phyloP scores from a whole-genome alignment of 2,113 vertebrate genomes.

The Grammomys dolichurus region DNA sequence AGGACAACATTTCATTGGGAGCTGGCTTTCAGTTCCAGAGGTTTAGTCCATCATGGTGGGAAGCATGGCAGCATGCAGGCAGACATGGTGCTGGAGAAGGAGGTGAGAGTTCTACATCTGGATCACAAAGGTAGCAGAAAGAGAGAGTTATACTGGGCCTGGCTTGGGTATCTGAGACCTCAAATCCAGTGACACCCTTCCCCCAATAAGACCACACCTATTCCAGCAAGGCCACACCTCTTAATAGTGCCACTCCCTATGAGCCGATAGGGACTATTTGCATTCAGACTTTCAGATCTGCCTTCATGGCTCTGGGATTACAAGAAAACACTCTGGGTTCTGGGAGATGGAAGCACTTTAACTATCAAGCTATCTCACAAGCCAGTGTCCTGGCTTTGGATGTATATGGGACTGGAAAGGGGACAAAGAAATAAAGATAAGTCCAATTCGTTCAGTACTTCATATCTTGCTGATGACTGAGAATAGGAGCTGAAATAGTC shows the following conservation, averaged over 20 bases:
- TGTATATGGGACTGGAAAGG: not conserved
- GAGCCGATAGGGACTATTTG: not conserved
- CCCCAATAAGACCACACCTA: not conserved
- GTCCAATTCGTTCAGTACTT: not conserved
- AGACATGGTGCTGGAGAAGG: not conserved
- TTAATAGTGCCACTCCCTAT: not conserved
- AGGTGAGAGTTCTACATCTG: not conserved
- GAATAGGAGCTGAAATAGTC: too few species aligned
- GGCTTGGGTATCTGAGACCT: not conserved
- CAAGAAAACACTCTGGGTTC: not conserved
- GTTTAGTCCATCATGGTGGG: not conserved
- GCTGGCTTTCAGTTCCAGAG: not conserved
- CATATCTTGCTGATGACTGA: not conserved
- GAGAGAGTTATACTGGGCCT: not conserved
- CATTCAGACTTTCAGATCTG: not conserved
- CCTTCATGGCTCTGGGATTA: not conserved
- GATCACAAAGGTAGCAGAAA: not conserved
- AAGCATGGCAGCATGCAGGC: not conserved
- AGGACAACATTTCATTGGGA: not conserved
- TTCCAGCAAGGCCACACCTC: not conserved
- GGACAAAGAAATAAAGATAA: not conserved
- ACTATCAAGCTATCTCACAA: not conserved
- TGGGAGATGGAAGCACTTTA: not conserved
- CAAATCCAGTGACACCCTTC: not conserved
- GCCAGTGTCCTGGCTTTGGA: not conserved